Evolutionary conservation across 2,113 vertebrate species (phyloP).

Genomic region (Loxodonta africana): DNA sequence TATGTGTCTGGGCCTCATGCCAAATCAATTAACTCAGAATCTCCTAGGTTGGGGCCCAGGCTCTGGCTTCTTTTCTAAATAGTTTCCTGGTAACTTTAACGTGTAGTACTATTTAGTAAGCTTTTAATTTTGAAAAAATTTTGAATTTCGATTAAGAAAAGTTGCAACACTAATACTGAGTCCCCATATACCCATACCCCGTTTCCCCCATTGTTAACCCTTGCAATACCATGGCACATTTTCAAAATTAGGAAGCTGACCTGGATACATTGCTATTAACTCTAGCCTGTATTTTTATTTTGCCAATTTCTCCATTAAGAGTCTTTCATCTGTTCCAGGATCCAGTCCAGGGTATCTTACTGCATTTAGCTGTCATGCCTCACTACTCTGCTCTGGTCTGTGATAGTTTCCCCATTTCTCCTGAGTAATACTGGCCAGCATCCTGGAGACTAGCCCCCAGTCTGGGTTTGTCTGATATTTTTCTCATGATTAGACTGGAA

Average conservation of each 20-base stretch:
- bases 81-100: neutral
- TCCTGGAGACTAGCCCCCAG: neutral
- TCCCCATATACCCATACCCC: neutral
- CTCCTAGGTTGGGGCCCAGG: neutral
- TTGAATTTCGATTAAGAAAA: neutral
- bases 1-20: neutral
- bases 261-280: neutral
- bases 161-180: neutral
- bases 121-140: neutral
- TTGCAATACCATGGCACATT: neutral
- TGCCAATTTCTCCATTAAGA: neutral
- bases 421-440: neutral
- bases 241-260: conserved; percentile 40
- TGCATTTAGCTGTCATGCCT: neutral
- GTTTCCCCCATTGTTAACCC: neutral
- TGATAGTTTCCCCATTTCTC: neutral
- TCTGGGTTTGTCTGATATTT: neutral
- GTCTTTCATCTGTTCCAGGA: neutral
- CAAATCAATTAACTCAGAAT: conserved; percentile 21
- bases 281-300: neutral
- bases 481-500: neutral
- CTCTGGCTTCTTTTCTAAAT: neutral
- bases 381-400: neutral
- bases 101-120: neutral
- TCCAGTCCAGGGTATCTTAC: neutral